Percentiles rank a stretch among this genome's conserved stretches.
These are phyloP conservation scores for Crotophaga sulcirostris DNA, from an alignment of 2,113 vertebrate species.

Conservation along the genomic window DNA sequence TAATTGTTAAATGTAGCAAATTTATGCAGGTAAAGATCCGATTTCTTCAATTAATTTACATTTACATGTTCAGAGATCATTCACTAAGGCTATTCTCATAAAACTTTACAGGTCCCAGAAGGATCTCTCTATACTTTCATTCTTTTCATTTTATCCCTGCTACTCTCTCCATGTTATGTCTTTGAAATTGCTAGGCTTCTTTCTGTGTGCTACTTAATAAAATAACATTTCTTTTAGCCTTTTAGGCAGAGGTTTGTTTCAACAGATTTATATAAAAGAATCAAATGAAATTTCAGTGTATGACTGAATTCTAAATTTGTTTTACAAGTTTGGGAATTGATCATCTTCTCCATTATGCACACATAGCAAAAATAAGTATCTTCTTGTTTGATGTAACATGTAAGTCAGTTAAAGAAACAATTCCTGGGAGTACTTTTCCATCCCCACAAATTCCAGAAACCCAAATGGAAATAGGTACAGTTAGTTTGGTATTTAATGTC, in stretches of 20 bases:
- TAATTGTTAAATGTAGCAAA: slow-evolving; percentile 55
- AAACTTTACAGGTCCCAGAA: slow-evolving; percentile 45
- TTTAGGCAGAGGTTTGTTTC: slow-evolving; percentile 24
- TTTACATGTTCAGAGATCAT: slow-evolving; percentile 33
- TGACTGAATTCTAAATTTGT: background rate
- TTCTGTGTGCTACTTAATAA: slow-evolving; percentile 16
- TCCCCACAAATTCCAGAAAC: background rate
- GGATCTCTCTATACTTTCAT: background rate
- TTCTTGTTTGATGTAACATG: background rate
- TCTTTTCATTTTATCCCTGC: slow-evolving; percentile 35
- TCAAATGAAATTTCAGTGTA: background rate
- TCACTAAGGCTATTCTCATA: slow-evolving; percentile 1
- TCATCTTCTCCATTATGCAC: background rate
- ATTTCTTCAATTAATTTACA: slow-evolving; percentile 56
- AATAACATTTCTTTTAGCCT: slow-evolving; percentile 7
- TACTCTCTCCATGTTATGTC: slow-evolving; percentile 6
- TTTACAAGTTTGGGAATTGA: background rate
- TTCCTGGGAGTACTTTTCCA: background rate
- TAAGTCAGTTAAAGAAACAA: background rate
- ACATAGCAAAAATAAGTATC: background rate
- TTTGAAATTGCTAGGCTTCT: slow-evolving; percentile 46
- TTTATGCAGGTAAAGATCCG: slow-evolving; percentile 56
- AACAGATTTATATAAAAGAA: background rate
- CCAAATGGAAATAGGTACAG: background rate
- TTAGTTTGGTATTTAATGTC: background rate